Conservation (phyloP, 2,113 vertebrate genomes). For the Vimba vimba region DNA sequence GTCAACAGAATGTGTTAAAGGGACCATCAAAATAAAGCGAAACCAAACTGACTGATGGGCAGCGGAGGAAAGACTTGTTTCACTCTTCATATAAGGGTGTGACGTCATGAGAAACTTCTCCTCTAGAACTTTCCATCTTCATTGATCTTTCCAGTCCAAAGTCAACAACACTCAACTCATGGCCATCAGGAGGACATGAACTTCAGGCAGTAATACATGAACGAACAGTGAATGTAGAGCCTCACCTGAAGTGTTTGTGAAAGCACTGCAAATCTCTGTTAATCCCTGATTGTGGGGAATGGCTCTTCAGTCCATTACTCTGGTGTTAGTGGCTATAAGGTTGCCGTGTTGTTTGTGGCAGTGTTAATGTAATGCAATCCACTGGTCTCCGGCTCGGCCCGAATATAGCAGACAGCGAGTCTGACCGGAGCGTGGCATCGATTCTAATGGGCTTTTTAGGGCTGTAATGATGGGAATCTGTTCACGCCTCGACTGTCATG, state of each 20-base stretch:
- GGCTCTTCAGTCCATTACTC: constrained; percentile 76
- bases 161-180: neutral
- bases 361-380: constrained; percentile 86
- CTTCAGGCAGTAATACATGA: neutral
- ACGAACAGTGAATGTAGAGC: neutral
- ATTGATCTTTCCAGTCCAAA: neutral
- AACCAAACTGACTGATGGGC: too few relatives aligned
- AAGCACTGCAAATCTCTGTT: neutral
- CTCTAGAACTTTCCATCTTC: neutral
- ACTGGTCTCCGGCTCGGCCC: constrained; percentile 73
- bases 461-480: constrained; percentile 89
- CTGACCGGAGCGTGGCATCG: constrained; percentile 90
- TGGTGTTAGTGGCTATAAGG: constrained; percentile 68
- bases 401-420: constrained; percentile 82
- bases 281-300: neutral
- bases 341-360: constrained; percentile 59
- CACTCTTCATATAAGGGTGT: too few relatives aligned
- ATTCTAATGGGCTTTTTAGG: constrained; percentile 92
- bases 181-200: too few relatives aligned
- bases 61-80: too few relatives aligned
- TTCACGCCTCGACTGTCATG: constrained; percentile 90
- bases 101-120: too few relatives aligned
- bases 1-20: too few relatives aligned
- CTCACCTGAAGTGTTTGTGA: neutral
- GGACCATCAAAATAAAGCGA: too few relatives aligned